Percentiles rank a stretch among this genome's conserved stretches.
Evolutionary conservation across 2,113 vertebrate genomes (phyloP).

Genomic region (Laticauda laticaudata): DNA sequence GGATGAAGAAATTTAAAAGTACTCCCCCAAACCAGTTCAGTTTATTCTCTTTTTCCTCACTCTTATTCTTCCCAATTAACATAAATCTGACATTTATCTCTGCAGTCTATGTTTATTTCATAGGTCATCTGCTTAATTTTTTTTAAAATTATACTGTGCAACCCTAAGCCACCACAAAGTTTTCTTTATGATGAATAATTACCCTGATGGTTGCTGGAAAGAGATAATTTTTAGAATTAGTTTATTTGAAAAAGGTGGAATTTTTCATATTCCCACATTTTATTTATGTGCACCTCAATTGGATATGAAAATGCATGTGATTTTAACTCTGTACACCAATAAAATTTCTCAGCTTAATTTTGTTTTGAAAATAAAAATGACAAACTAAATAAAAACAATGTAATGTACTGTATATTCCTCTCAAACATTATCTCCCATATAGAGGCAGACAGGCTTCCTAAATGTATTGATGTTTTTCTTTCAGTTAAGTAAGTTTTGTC

Average conservation of each 20-base stretch:
- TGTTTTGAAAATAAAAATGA: background rate
- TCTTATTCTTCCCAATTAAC: background rate
- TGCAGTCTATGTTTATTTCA: constrained; percentile 17
- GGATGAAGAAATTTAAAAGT: background rate
- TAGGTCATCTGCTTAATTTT: constrained; percentile 11
- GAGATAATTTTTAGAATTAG: background rate
- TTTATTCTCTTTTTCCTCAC: background rate
- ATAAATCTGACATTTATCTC: background rate
- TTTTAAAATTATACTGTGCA: background rate
- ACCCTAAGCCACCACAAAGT: background rate
- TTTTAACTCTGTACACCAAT: background rate
- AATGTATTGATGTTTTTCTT: background rate
- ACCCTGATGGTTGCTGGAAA: background rate
- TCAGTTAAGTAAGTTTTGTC: background rate
- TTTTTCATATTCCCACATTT: background rate
- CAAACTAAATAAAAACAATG: background rate
- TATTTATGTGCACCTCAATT: background rate
- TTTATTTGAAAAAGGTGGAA: background rate
- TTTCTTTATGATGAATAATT: background rate
- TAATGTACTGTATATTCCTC: background rate
- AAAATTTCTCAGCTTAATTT: background rate
- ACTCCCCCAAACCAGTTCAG: background rate
- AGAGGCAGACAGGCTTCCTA: background rate
- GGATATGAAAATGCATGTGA: background rate
- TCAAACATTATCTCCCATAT: background rate